phyloP scores from a whole-genome alignment of 2,888 invertebrate species.

The Tenthredo distinguenda region DNA sequence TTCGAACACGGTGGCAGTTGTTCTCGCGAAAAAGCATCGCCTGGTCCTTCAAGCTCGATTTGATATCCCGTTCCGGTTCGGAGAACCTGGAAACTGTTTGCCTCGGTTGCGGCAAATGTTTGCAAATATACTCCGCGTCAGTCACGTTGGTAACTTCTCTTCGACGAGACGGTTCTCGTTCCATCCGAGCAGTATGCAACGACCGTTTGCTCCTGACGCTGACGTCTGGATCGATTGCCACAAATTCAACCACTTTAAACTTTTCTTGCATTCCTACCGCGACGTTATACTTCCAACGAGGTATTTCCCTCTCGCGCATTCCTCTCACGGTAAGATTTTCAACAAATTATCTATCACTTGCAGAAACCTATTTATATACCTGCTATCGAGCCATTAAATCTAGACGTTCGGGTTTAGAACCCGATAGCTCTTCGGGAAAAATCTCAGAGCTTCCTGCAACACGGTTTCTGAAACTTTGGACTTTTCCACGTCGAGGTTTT shows the following conservation, averaged over 20 bases:
- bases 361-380: neutral
- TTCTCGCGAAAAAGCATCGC: neutral
- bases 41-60: constrained; percentile 12
- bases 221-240: constrained; percentile 29
- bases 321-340: neutral
- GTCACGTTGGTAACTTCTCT: neutral
- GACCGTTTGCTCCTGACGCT: neutral
- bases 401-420: no score
- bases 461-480: no score
- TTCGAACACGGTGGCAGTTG: neutral
- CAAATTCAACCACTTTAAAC: constrained; percentile 29
- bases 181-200: neutral
- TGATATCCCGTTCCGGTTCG: neutral
- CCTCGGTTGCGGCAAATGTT: neutral
- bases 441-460: no score
- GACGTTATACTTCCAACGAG: neutral
- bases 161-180: neutral
- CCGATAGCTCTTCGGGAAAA: no score
- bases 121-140: constrained; percentile 28
- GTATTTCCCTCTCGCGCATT: neutral
- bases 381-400: no score
- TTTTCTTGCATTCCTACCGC: neutral
- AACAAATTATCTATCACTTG: neutral
- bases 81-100: neutral
- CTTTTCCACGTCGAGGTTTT: no score